A percentile compares a stretch with the other conserved stretches of the same genome.
These are phyloP conservation scores for Drosophila athabasca DNA, from an alignment of 1,140 invertebrate species.

Conservation along the genomic window DNA sequence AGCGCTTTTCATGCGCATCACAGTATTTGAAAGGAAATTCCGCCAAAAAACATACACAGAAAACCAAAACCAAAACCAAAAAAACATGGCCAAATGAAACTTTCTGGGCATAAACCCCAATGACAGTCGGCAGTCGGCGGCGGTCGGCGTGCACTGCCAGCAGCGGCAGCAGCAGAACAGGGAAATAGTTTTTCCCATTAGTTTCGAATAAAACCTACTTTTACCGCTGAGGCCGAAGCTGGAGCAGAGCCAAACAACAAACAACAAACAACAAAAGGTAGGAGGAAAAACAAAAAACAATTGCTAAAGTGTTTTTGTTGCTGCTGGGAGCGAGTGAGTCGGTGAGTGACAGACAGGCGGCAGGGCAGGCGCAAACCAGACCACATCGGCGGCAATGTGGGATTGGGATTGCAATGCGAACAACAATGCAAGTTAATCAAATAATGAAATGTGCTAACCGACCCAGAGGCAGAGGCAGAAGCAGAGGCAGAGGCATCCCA, in stretches of 20 bases:
- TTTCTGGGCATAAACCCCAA: conserved; percentile 50
- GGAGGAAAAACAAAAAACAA: conserved; percentile 27
- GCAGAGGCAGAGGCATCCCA: conserved; percentile 27
- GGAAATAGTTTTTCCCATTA: conserved; percentile 70
- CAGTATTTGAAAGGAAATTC: conserved; percentile 53
- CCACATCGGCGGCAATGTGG: background rate
- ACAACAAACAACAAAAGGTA: conserved; percentile 44
- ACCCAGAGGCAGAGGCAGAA: conserved; percentile 42
- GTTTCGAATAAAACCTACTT: conserved; percentile 74
- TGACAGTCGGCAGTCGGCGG: conserved; percentile 33
- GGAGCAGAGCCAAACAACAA: conserved; percentile 37
- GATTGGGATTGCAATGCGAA: conserved; percentile 59
- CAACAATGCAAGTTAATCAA: conserved; percentile 81
- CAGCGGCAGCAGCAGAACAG: conserved; percentile 27
- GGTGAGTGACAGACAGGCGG: conserved; percentile 40
- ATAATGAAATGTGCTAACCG: conserved; percentile 74
- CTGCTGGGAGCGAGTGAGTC: conserved; percentile 3
- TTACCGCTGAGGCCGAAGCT: conserved; percentile 56
- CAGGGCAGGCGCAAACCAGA: conserved; percentile 8
- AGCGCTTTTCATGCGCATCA: conserved; percentile 65
- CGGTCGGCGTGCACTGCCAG: conserved; percentile 12
- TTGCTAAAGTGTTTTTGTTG: conserved; percentile 66
- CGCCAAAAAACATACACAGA: background rate
- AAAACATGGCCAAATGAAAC: conserved; percentile 15
- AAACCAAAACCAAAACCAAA: conserved; percentile 2